Evolutionary conservation across 2,113 vertebrate genomes (phyloP).

Genomic region (Saguinus midas): DNA sequence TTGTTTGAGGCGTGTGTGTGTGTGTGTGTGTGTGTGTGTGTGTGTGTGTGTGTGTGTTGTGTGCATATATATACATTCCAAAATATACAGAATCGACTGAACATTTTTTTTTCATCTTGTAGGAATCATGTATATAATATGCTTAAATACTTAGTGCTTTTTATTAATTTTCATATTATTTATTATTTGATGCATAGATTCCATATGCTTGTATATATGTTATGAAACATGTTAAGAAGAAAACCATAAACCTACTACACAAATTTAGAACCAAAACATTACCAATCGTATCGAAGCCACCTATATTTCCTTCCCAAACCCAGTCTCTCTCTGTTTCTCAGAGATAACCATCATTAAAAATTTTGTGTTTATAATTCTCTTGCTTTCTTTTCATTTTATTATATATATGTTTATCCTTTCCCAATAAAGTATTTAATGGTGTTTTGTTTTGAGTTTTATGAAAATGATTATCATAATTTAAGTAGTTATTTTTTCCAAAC

Average conservation of each 20-base stretch:
- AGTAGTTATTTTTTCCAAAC: background rate
- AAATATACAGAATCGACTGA: background rate
- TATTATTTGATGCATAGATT: background rate
- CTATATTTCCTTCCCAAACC: background rate
- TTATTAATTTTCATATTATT: background rate
- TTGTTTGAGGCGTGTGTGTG: background rate
- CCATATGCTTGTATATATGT: background rate
- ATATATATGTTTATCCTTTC: background rate
- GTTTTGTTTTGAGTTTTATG: constrained; percentile 23
- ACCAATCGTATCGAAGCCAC: background rate
- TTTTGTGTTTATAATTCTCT: background rate
- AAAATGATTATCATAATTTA: background rate
- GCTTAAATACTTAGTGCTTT: background rate
- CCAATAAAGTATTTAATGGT: background rate
- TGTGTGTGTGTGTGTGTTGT: background rate
- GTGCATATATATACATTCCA: background rate
- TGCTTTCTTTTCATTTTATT: background rate
- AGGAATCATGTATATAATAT: background rate
- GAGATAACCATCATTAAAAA: background rate
- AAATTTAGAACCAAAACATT: background rate
- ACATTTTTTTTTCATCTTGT: background rate
- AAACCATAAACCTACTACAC: background rate
- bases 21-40: background rate
- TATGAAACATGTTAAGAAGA: background rate
- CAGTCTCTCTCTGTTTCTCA: background rate